Conservation (phyloP, 2,113 vertebrate genomes). For the Phalacrocorax aristotelis region DNA sequence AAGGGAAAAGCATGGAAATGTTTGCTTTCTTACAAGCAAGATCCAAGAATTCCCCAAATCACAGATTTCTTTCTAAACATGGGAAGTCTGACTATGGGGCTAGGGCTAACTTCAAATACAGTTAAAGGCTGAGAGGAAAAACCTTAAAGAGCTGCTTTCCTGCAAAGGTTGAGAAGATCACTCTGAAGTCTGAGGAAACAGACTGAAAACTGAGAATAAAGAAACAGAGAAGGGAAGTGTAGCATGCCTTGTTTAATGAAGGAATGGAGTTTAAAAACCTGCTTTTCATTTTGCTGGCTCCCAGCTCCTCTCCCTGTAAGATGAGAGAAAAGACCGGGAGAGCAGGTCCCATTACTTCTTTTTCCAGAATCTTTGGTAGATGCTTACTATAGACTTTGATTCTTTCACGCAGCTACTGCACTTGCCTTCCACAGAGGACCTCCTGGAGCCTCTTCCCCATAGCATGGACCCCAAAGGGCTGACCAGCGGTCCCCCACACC, state of each 20-base stretch:
- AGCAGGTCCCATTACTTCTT: not conserved
- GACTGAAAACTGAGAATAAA: not conserved
- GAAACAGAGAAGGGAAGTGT: not conserved
- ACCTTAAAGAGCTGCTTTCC: not conserved
- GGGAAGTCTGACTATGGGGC: not conserved
- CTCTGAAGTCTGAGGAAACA: not conserved
- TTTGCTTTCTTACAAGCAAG: not conserved
- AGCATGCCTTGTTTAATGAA: not conserved
- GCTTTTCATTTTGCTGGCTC: not conserved
- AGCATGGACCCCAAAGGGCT: not conserved
- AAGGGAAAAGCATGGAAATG: not conserved
- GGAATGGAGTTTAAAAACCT: not conserved
- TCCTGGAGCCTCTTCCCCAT: not conserved
- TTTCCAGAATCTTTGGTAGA: not conserved
- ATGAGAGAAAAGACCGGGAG: not conserved
- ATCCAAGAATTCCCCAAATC: not conserved
- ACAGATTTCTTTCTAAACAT: not conserved
- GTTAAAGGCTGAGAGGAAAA: not conserved
- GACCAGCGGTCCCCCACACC: fast-evolving
- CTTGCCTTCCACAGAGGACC: not conserved
- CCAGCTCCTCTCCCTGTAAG: not conserved
- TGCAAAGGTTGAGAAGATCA: not conserved
- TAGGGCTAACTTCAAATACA: not conserved
- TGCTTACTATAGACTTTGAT: not conserved
- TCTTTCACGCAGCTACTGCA: not conserved